Evolutionary conservation across 2,113 vertebrate species (phyloP).

Genomic region (Fregetta grallaria): DNA sequence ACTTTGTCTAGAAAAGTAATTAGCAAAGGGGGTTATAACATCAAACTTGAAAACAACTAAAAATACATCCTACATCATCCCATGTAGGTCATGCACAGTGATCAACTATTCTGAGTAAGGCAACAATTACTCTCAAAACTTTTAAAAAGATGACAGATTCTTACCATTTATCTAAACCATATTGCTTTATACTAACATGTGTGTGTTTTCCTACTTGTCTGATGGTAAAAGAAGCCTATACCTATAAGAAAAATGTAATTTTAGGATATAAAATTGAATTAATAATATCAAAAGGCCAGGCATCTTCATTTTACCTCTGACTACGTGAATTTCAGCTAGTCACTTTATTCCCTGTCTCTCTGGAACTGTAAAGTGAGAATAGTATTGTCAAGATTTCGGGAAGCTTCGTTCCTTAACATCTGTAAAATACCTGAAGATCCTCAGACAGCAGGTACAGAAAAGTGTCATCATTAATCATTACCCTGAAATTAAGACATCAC

Average conservation of each 20-base stretch:
- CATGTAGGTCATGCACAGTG: background rate
- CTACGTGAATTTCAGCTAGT: background rate
- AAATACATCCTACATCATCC: conserved; percentile 1
- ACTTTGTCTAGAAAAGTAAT: background rate
- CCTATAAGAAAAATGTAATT: background rate
- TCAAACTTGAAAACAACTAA: background rate
- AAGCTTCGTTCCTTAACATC: background rate
- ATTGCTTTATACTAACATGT: background rate
- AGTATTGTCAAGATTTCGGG: background rate
- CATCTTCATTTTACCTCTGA: background rate
- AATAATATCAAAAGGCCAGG: background rate
- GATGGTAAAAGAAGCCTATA: background rate
- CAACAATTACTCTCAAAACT: background rate
- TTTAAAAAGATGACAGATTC: background rate
- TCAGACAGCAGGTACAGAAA: background rate
- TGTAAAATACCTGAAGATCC: background rate
- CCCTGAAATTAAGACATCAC: conserved; percentile 24
- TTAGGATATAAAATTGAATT: background rate
- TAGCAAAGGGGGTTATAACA: background rate
- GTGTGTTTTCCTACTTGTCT: background rate
- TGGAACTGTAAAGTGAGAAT: background rate
- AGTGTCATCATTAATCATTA: background rate
- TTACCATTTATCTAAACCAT: background rate
- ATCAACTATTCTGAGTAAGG: background rate
- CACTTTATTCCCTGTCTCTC: background rate